These are phyloP conservation scores for Gymnorhina tibicen DNA, from an alignment of 2,113 vertebrate genomes.

Conservation along the genomic window DNA sequence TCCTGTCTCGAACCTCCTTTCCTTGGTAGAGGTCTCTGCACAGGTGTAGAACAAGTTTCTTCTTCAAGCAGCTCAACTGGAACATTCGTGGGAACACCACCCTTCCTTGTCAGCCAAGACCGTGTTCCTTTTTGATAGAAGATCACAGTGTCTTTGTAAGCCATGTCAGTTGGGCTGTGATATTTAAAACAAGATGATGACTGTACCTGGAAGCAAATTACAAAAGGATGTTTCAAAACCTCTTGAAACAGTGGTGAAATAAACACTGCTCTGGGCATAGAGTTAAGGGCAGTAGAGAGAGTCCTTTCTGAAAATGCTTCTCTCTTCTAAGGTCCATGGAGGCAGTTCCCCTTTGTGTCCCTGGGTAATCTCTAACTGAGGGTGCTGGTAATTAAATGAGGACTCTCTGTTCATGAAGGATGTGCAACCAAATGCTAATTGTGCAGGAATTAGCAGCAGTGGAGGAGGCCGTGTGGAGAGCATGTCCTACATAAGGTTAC, in stretches of 20 bases:
- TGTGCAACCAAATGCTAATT: background rate
- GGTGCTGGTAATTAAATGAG: background rate
- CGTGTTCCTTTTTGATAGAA: accelerated
- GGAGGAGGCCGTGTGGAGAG: background rate
- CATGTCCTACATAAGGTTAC: background rate
- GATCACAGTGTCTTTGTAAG: background rate
- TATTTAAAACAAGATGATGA: background rate
- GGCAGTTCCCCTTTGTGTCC: background rate
- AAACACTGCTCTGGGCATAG: background rate
- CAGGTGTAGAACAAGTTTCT: background rate
- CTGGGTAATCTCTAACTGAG: background rate
- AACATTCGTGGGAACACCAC: accelerated
- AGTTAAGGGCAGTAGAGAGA: background rate
- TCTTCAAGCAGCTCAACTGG: background rate
- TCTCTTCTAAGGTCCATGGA: background rate
- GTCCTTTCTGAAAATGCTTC: background rate
- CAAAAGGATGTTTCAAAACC: background rate
- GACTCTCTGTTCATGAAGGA: background rate
- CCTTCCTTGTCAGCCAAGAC: background rate
- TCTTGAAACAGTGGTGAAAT: background rate
- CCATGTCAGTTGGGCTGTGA: background rate
- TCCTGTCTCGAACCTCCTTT: background rate
- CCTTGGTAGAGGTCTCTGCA: background rate
- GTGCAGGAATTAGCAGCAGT: background rate
- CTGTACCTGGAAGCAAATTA: background rate